Conservation (phyloP, 2,888 invertebrate genomes). For the Neoascia interrupta region DNA sequence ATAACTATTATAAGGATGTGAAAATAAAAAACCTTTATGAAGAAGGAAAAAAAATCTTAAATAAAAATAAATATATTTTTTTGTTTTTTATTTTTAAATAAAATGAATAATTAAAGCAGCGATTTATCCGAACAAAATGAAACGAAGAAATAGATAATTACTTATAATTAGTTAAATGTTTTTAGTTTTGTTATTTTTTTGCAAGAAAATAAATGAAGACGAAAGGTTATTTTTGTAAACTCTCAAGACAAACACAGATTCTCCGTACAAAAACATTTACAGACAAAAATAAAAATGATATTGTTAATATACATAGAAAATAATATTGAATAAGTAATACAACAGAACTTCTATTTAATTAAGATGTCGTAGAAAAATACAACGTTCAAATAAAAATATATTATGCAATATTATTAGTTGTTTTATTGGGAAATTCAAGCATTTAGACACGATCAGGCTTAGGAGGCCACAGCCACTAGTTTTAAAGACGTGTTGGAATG, state of each 20-base stretch:
- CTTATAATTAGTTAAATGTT: constrained; percentile 41
- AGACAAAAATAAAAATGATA: constrained; percentile 51
- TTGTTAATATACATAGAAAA: constrained; percentile 62
- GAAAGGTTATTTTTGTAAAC: constrained; percentile 64
- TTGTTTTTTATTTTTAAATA: constrained; percentile 29
- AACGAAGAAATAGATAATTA: constrained; percentile 61
- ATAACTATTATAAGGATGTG: neutral
- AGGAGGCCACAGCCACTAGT: too few relatives aligned
- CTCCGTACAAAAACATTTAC: constrained; percentile 49
- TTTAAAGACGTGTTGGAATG: too few relatives aligned
- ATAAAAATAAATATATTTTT: constrained; percentile 1
- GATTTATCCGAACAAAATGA: constrained; percentile 15
- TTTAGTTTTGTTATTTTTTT: constrained; percentile 6
- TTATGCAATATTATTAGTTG: too few relatives aligned
- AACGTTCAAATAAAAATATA: constrained; percentile 69
- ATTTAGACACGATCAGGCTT: too few relatives aligned
- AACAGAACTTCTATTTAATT: constrained; percentile 65
- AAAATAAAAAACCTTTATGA: constrained; percentile 3
- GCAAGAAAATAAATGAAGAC: constrained; percentile 9
- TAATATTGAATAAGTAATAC: constrained; percentile 52
- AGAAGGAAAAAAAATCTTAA: neutral
- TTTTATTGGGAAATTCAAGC: too few relatives aligned
- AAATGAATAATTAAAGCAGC: constrained; percentile 35
- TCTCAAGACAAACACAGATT: constrained; percentile 34
- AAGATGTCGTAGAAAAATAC: constrained; percentile 67